A percentile compares a stretch with the other conserved stretches of the same genome.
Conservation (phyloP, 2,797 vertebrate genomes). For the Sarcoramphus papa region DNA sequence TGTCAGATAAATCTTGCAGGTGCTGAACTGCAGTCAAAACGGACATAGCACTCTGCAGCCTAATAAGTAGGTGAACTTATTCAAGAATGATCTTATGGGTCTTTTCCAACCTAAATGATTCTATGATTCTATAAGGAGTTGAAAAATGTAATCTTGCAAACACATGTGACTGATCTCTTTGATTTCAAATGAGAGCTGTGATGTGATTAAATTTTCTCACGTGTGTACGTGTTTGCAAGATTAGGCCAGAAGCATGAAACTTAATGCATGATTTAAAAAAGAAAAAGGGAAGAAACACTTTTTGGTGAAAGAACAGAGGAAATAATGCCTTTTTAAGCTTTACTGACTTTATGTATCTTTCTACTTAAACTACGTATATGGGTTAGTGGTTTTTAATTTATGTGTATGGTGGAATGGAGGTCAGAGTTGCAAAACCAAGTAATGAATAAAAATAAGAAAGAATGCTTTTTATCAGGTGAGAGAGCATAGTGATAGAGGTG, state of each 20-base stretch:
- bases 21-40: background rate
- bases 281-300: background rate
- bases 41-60: background rate
- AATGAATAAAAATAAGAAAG: background rate
- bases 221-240: background rate
- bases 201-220: background rate
- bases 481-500: background rate
- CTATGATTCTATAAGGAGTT: background rate
- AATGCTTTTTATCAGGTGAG: background rate
- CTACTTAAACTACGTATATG: background rate
- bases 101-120: background rate
- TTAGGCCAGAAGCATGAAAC: background rate
- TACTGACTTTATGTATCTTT: background rate
- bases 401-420: background rate
- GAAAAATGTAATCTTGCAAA: background rate
- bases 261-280: background rate
- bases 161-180: background rate
- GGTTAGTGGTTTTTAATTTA: background rate
- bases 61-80: background rate
- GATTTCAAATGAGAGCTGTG: background rate
- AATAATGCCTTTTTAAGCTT: background rate
- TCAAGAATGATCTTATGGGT: background rate
- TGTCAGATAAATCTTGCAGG: background rate
- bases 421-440: background rate
- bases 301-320: background rate